Evolutionary conservation across 2,797 vertebrate genomes (phyloP).

Genomic region (Brachyrhaphis roseni): DNA sequence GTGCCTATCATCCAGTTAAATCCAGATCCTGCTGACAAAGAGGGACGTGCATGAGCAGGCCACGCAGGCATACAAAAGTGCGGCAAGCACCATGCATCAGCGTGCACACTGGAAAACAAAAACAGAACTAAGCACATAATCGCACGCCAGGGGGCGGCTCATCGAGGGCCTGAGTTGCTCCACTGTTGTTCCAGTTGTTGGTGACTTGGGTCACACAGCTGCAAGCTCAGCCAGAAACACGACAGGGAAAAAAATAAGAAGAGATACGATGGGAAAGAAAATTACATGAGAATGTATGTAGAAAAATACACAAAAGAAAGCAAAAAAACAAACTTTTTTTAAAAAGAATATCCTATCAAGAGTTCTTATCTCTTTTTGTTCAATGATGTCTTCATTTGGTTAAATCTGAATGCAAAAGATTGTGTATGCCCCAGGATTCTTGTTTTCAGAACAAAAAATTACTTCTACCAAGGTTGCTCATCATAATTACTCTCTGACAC

Average conservation of each 20-base stretch:
- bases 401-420: not conserved
- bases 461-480: constrained; percentile 1
- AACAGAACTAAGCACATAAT: constrained; percentile 59
- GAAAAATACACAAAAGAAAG: not conserved
- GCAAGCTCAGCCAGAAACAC: constrained; percentile 32
- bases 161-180: constrained; percentile 46
- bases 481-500: constrained; percentile 1
- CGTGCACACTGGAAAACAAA: constrained; percentile 47
- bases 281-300: not conserved
- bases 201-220: constrained; percentile 77
- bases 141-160: constrained; percentile 41
- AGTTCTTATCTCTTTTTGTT: not conserved
- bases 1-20: constrained; percentile 59
- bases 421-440: not conserved
- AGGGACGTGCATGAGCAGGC: constrained; percentile 26
- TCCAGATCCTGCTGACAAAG: constrained; percentile 63
- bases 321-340: not conserved
- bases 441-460: not conserved
- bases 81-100: constrained; percentile 36
- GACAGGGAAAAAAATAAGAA: constrained; percentile 20
- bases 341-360: not conserved
- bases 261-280: constrained; percentile 8
- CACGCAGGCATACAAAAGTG: constrained; percentile 23
- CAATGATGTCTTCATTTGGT: not conserved
- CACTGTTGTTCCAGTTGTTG: constrained; percentile 65